A percentile compares a stretch with the other conserved stretches of the same genome.
These are phyloP conservation scores for Spheniscus humboldti DNA, from an alignment of 2,797 vertebrate genomes.

Conservation along the genomic window DNA sequence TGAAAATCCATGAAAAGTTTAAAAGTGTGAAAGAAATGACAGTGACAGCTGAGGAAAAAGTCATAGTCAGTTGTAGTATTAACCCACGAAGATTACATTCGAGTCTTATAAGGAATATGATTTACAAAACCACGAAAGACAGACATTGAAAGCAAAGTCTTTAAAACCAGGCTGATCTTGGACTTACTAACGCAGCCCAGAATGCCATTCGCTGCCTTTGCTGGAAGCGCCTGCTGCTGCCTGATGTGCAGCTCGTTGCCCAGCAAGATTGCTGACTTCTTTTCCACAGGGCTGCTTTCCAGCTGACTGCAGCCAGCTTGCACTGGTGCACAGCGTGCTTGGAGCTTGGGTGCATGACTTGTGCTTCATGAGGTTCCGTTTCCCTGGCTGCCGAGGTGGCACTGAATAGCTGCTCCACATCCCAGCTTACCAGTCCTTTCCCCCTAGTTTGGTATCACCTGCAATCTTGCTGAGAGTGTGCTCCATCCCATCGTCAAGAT, in stretches of 20 bases:
- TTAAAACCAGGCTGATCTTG: background rate
- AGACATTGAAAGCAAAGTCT: background rate
- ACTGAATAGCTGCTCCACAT: background rate
- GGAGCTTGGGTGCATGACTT: background rate
- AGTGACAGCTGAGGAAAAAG: background rate
- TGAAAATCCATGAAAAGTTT: background rate
- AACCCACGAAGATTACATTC: background rate
- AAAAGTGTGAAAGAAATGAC: background rate
- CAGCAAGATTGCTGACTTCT: background rate
- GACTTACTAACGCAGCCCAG: background rate
- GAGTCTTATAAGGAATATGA: background rate
- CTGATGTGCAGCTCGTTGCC: accelerated
- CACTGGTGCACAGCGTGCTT: background rate
- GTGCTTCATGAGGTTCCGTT: background rate
- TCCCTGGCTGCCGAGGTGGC: background rate
- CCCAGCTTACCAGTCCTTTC: background rate
- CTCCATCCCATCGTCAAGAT: accelerated
- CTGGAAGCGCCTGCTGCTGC: background rate
- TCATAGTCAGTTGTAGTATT: background rate
- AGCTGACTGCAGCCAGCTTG: background rate
- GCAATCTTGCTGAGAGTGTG: background rate
- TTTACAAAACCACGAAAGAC: background rate
- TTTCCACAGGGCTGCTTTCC: background rate
- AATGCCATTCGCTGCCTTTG: background rate
- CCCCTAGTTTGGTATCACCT: background rate